Evolutionary conservation across 2,888 invertebrate genomes (phyloP).

Genomic region (Campoletis raptor): DNA sequence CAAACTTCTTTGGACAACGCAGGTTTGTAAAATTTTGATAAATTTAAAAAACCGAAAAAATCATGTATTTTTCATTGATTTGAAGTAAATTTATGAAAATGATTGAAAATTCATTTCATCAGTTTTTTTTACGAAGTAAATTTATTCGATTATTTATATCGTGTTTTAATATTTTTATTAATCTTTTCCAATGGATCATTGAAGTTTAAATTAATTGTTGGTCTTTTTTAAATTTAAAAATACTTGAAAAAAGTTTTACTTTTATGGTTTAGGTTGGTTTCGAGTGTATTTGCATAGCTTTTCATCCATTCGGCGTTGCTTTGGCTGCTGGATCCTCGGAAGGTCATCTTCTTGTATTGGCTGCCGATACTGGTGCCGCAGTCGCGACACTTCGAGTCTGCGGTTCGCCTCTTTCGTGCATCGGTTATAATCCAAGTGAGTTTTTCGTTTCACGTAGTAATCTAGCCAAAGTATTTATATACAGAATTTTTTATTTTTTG

Average conservation of each 20-base stretch:
- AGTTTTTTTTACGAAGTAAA: neutral
- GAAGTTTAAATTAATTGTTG: neutral
- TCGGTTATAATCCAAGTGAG: conserved; percentile 95
- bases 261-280: conserved; percentile 88
- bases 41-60: neutral
- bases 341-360: conserved; percentile 94
- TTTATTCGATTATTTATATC: neutral
- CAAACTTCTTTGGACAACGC: conserved; percentile 94
- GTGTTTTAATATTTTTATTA: neutral
- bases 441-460: conserved; percentile 27
- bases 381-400: conserved; percentile 95
- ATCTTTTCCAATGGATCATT: neutral
- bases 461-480: no score
- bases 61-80: neutral
- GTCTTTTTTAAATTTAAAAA: neutral
- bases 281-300: conserved; percentile 94
- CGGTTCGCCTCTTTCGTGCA: conserved; percentile 94
- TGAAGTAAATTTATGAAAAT: neutral
- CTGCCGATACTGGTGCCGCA: conserved; percentile 94
- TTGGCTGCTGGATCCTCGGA: conserved; percentile 95
- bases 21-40: conserved; percentile 85
- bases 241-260: neutral
- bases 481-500: no score
- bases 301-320: conserved; percentile 95
- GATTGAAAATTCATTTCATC: neutral